Evolutionary conservation across 2,888 invertebrate species (phyloP).

Genomic region (Melinaea marsaeus): DNA sequence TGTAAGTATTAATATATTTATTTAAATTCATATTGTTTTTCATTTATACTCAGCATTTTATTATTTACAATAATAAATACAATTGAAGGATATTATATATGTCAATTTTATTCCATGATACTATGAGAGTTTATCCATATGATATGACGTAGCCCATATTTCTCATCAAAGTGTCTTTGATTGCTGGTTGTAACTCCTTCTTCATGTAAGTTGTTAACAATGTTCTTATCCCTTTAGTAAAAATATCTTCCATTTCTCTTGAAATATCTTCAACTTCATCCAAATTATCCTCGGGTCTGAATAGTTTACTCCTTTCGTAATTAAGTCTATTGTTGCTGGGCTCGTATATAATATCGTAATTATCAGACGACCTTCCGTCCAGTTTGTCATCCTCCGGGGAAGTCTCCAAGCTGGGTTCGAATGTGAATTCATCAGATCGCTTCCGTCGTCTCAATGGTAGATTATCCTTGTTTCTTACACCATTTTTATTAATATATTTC

Average conservation of each 20-base stretch:
- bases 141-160: constrained; percentile 93
- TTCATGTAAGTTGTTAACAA: constrained; percentile 90
- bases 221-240: constrained; percentile 88
- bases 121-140: constrained; percentile 78
- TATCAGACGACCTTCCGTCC: constrained; percentile 51
- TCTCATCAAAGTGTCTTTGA: constrained; percentile 90
- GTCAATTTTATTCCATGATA: background rate
- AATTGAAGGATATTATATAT: constrained; percentile 1
- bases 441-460: constrained; percentile 54
- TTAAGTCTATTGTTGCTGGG: constrained; percentile 55
- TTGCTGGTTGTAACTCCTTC: constrained; percentile 88
- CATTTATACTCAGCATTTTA: no score
- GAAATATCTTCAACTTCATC: constrained; percentile 83
- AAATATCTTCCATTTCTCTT: constrained; percentile 90
- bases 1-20: no score
- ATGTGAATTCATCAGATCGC: constrained; percentile 66
- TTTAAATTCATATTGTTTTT: no score
- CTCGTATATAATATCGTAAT: constrained; percentile 61
- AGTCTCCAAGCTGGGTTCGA: constrained; percentile 53
- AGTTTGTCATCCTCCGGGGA: constrained; percentile 39
- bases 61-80: constrained; percentile 6
- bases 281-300: constrained; percentile 72
- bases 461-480: constrained; percentile 60
- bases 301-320: constrained; percentile 70
- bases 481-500: constrained; percentile 71